Conservation (phyloP, 2,797 vertebrate species). For the Sebastes nivosus region DNA sequence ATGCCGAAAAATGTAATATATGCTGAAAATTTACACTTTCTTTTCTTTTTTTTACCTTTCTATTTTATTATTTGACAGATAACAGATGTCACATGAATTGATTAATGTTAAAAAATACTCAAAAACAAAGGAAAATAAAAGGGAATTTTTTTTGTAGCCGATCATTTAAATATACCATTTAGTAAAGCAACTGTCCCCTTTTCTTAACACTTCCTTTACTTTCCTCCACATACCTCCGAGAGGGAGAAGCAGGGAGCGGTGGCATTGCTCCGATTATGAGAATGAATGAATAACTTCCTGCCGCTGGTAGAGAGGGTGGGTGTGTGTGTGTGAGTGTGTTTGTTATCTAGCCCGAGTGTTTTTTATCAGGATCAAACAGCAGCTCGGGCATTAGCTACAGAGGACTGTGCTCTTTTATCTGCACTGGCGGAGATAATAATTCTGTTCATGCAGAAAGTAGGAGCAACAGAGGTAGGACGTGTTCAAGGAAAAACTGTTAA, state of each 20-base stretch:
- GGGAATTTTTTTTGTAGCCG: fast-evolving
- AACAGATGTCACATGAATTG: background rate
- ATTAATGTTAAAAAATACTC: background rate
- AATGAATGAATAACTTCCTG: slow-evolving; percentile 79
- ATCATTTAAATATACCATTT: background rate
- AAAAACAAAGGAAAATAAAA: background rate
- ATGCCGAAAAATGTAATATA: background rate
- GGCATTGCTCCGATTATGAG: slow-evolving; percentile 54
- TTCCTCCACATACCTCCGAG: slow-evolving; percentile 30
- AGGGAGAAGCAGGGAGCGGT: slow-evolving; percentile 49
- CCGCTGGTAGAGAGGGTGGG: slow-evolving; percentile 34
- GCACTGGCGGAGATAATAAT: slow-evolving; percentile 54
- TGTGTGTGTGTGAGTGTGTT: slow-evolving; percentile 40
- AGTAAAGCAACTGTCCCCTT: background rate
- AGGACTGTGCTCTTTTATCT: slow-evolving; percentile 73
- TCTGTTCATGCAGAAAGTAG: slow-evolving; percentile 52
- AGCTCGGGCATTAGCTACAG: slow-evolving; percentile 59
- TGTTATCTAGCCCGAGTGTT: slow-evolving; percentile 67
- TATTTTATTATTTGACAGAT: background rate
- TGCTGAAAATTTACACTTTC: background rate
- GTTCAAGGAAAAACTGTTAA: slow-evolving; percentile 59
- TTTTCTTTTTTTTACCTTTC: background rate
- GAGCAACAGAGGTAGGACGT: slow-evolving; percentile 24
- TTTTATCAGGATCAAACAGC: slow-evolving; percentile 86
- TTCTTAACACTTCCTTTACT: background rate